Evolutionary conservation across 2,113 vertebrate species (phyloP).

Genomic region (Tachuris rubrigastra): DNA sequence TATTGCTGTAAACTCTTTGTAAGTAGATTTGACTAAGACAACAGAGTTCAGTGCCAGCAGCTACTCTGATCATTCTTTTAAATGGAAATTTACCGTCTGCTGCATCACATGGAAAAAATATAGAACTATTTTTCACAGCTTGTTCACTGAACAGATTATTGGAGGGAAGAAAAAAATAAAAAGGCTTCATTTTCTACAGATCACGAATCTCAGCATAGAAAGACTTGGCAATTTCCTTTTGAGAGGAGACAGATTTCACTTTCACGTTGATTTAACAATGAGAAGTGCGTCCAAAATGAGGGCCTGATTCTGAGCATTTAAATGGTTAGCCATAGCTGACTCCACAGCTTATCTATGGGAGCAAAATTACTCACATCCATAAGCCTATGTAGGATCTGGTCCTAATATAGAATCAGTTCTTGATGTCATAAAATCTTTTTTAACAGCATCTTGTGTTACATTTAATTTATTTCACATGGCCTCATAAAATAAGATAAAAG

Average conservation of each 20-base stretch:
- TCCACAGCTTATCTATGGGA: constrained; percentile 45
- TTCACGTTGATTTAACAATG: constrained; percentile 78
- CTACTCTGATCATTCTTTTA: constrained; percentile 82
- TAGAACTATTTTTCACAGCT: constrained; percentile 87
- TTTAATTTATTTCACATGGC: constrained; percentile 77
- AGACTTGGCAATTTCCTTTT: constrained; percentile 80
- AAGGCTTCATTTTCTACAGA: constrained; percentile 79
- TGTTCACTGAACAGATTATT: constrained; percentile 87
- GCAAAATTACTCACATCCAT: constrained; percentile 24
- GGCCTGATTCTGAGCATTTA: constrained; percentile 19
- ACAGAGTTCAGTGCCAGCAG: constrained; percentile 79
- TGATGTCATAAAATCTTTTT: constrained; percentile 78
- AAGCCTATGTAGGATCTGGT: constrained; percentile 49
- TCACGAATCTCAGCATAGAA: constrained; percentile 76
- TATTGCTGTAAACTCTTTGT: constrained; percentile 80
- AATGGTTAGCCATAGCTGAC: not conserved
- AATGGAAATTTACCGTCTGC: constrained; percentile 87
- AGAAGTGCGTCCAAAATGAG: constrained; percentile 73
- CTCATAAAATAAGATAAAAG: constrained; percentile 78
- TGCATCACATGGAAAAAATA: constrained; percentile 81
- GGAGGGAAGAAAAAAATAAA: constrained; percentile 73
- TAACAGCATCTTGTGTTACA: constrained; percentile 79
- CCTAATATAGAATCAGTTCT: constrained; percentile 77
- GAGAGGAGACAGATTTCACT: constrained; percentile 80
- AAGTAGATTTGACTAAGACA: constrained; percentile 80